Percentiles rank a stretch among this genome's conserved stretches.
phyloP scores from a whole-genome alignment of 2,113 vertebrate genomes.

The Neolamprologus tretocephalus region DNA sequence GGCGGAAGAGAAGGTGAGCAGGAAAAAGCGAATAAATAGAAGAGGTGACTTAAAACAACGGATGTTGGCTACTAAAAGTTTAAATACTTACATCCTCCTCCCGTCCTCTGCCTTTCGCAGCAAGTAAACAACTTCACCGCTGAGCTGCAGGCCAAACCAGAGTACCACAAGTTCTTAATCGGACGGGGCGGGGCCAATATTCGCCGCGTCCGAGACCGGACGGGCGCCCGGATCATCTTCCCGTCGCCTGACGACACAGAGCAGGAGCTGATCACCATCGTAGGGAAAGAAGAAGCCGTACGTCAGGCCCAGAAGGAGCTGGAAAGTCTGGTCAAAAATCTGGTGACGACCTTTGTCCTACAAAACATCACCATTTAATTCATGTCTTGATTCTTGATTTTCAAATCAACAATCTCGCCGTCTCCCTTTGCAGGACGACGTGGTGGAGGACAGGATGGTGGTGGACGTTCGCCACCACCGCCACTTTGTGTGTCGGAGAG shows the following conservation, averaged over 20 bases:
- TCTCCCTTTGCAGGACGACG: slow-evolving; percentile 64
- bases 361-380: background rate
- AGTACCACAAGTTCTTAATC: slow-evolving; percentile 79
- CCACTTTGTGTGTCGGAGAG: slow-evolving; percentile 73
- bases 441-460: slow-evolving; percentile 74
- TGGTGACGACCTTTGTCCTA: slow-evolving; percentile 49
- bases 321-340: slow-evolving; percentile 73
- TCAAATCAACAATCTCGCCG: background rate
- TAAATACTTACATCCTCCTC: background rate
- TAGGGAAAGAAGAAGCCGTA: slow-evolving; percentile 74
- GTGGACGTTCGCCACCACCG: slow-evolving; percentile 75
- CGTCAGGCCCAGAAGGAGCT: slow-evolving; percentile 71
- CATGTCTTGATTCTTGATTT: background rate
- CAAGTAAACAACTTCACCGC: slow-evolving; percentile 77
- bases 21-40: background rate
- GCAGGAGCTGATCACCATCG: slow-evolving; percentile 77
- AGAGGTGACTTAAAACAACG: too few species aligned
- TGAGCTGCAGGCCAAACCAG: slow-evolving; percentile 71
- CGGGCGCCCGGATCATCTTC: slow-evolving; percentile 74
- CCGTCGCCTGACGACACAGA: slow-evolving; percentile 66
- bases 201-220: slow-evolving; percentile 71
- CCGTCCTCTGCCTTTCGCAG: slow-evolving; percentile 26
- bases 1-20: slow-evolving; percentile 74
- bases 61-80: background rate
- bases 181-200: slow-evolving; percentile 75